phyloP scores from a whole-genome alignment of 2,797 vertebrate genomes.

The Tympanoctomys barrerae region DNA sequence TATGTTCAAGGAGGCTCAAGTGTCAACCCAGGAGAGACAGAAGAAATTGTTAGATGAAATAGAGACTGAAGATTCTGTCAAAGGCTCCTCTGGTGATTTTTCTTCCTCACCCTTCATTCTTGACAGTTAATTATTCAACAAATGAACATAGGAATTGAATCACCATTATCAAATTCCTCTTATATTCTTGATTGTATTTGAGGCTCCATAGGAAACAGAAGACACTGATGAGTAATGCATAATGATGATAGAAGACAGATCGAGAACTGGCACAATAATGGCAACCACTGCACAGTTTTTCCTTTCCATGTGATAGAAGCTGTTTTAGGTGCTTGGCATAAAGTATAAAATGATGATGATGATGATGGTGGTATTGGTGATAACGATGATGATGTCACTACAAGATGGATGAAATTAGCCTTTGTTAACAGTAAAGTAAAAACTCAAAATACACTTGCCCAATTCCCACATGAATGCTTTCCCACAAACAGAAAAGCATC shows the following conservation, averaged over 20 bases:
- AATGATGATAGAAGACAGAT: not conserved
- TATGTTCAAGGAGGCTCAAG: not conserved
- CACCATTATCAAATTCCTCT: not conserved
- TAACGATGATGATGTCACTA: not conserved
- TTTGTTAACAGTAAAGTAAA: not conserved
- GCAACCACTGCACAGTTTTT: not conserved
- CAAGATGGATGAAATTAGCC: too few relatives aligned
- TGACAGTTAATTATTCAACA: not conserved
- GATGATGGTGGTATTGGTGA: too few relatives aligned
- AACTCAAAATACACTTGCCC: not conserved
- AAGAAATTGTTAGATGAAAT: not conserved
- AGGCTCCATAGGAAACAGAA: not conserved
- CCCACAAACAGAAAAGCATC: not conserved
- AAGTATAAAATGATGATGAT: not conserved
- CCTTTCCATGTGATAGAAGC: not conserved
- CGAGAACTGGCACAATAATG: not conserved
- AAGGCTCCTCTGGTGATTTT: not conserved
- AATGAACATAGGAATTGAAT: not conserved
- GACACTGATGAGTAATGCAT: not conserved
- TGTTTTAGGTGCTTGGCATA: not conserved
- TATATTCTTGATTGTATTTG: not conserved
- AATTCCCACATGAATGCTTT: not conserved
- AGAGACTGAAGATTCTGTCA: not conserved
- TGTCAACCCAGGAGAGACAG: not conserved
- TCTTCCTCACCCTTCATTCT: not conserved